These are phyloP conservation scores for Sebastes baramenuke DNA, from an alignment of 2,797 vertebrate species.

Conservation along the genomic window DNA sequence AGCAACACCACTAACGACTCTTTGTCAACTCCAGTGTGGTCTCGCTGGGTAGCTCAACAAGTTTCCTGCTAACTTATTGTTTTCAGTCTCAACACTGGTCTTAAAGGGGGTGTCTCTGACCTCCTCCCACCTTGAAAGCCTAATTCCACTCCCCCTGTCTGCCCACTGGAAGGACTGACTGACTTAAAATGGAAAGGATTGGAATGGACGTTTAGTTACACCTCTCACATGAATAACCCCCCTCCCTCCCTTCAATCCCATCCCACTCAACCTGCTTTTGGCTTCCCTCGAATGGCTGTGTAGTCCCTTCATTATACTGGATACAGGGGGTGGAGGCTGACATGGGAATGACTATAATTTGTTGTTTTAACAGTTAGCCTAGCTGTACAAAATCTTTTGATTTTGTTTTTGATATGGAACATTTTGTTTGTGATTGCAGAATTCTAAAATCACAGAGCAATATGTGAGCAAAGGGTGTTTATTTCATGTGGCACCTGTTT, in stretches of 20 bases:
- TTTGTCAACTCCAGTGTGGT: conserved; percentile 65
- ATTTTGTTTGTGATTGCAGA: conserved; percentile 54
- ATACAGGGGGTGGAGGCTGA: conserved; percentile 37
- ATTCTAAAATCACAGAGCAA: conserved; percentile 60
- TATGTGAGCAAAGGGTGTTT: conserved; percentile 38
- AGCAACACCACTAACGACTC: conserved; percentile 80
- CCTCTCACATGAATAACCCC: conserved; percentile 19
- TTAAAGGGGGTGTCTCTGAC: conserved; percentile 62
- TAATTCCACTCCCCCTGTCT: conserved; percentile 45
- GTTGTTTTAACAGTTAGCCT: conserved; percentile 60
- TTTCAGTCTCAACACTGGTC: conserved; percentile 87
- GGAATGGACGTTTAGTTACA: conserved; percentile 67
- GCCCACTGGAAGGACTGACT: conserved; percentile 65
- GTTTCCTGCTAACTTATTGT: conserved; percentile 85
- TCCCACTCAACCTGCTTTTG: conserved; percentile 49
- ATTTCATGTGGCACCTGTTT: conserved; percentile 36
- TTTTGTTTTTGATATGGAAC: conserved; percentile 64
- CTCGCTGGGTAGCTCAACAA: conserved; percentile 68
- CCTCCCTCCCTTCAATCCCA: background rate
- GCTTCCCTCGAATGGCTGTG: conserved; percentile 28
- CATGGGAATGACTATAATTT: conserved; percentile 47
- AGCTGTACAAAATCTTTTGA: conserved; percentile 27
- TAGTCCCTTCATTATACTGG: conserved; percentile 41
- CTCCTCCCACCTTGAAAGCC: conserved; percentile 62
- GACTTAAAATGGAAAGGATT: conserved; percentile 65